A percentile compares a stretch with the other conserved stretches of the same genome.
phyloP scores from a whole-genome alignment of 2,113 vertebrate genomes.

The Phrynocephalus versicolor region DNA sequence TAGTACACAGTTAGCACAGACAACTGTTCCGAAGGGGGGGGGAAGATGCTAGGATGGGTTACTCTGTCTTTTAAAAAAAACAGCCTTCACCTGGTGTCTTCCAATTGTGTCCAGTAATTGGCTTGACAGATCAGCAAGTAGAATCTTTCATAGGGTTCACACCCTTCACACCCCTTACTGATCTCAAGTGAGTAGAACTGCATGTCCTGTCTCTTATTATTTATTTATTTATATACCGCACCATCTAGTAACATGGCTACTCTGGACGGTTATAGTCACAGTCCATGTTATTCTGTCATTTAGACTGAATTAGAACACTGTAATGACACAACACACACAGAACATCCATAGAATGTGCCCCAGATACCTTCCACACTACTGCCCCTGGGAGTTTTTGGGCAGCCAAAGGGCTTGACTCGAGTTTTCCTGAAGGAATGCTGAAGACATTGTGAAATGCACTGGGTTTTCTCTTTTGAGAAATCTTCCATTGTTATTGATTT shows the following conservation, averaged over 20 bases:
- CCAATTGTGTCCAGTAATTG: background rate
- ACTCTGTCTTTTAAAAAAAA: background rate
- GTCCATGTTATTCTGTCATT: too few relatives aligned
- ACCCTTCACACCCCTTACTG: background rate
- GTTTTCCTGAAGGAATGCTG: background rate
- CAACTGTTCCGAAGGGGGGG: background rate
- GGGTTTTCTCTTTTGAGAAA: background rate
- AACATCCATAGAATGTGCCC: too few relatives aligned
- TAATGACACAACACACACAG: too few relatives aligned
- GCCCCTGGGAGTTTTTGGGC: background rate
- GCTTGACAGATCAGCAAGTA: background rate
- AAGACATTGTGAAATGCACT: background rate
- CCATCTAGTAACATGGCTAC: too few relatives aligned
- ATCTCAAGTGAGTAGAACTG: too few relatives aligned
- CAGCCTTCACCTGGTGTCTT: background rate
- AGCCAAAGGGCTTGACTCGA: background rate
- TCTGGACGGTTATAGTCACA: too few relatives aligned
- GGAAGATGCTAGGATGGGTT: too few relatives aligned
- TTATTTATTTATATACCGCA: too few relatives aligned
- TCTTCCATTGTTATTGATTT: background rate
- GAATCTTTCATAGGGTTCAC: background rate
- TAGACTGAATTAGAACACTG: background rate
- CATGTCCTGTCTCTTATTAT: too few relatives aligned
- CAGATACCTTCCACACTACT: background rate
- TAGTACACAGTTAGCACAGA: background rate